These are phyloP conservation scores for Xenus cinereus DNA, from an alignment of 2,113 vertebrate genomes.

Conservation along the genomic window DNA sequence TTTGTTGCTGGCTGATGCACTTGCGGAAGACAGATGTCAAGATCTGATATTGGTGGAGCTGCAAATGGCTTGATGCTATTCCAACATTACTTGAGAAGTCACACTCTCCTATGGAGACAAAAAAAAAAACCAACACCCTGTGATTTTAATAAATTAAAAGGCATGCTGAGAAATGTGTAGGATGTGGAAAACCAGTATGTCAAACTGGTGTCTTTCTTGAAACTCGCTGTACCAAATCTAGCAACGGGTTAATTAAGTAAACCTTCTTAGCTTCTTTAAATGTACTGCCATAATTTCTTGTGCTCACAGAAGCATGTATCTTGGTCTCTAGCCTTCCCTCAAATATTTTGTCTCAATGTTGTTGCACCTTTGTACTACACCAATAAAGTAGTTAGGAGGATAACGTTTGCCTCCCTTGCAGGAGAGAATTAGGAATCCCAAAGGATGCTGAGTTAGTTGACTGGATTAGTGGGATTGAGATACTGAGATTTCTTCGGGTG, in stretches of 20 bases:
- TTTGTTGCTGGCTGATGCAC: neutral
- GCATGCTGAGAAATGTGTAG: neutral
- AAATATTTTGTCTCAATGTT: neutral
- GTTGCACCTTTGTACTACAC: neutral
- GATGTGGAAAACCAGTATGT: neutral
- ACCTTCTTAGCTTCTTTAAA: neutral
- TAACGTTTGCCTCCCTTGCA: neutral
- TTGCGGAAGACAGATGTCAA: neutral
- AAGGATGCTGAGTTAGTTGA: neutral
- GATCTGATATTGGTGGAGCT: neutral
- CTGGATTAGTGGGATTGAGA: neutral
- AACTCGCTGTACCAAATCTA: neutral
- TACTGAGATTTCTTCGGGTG: neutral
- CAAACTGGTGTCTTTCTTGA: neutral
- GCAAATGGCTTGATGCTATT: neutral
- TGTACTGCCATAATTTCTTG: neutral
- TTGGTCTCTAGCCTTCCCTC: neutral
- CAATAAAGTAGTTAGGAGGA: neutral
- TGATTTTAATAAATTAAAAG: neutral
- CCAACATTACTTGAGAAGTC: neutral
- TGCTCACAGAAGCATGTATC: neutral
- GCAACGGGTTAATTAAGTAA: neutral
- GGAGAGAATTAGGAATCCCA: neutral
- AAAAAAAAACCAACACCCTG: neutral
- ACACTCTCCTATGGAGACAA: neutral